phyloP scores from a whole-genome alignment of 2,113 vertebrate genomes.

The Holacanthus passer region DNA sequence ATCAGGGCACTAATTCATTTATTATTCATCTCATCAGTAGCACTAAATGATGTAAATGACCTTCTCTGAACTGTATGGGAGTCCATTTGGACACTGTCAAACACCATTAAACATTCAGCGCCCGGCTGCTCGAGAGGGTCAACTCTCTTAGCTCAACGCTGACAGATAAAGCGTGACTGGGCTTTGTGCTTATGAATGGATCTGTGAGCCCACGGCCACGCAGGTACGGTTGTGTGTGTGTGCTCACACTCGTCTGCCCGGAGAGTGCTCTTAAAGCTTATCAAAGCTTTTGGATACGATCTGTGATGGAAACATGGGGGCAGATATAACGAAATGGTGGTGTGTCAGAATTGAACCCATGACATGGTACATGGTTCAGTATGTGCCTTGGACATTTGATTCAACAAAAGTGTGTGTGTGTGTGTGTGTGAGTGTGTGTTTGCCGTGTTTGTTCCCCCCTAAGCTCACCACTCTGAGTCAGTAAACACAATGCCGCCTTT shows the following conservation, averaged over 20 bases:
- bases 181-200: conserved; percentile 37
- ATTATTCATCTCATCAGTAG: conserved; percentile 80
- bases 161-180: conserved; percentile 65
- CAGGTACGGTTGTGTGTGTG: conserved; percentile 22
- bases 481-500: conserved; percentile 78
- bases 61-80: conserved; percentile 75
- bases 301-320: background rate
- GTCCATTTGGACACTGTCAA: conserved; percentile 82
- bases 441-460: conserved; percentile 28
- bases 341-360: conserved; percentile 36
- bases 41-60: conserved; percentile 79
- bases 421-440: conserved; percentile 15
- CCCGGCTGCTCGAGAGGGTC: conserved; percentile 70
- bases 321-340: background rate
- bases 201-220: background rate
- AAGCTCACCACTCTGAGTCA: conserved; percentile 60
- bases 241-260: background rate
- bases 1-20: conserved; percentile 68
- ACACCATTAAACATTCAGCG: conserved; percentile 73
- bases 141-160: conserved; percentile 49
- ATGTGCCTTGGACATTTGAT: conserved; percentile 21
- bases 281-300: background rate
- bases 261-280: conserved; percentile 1
- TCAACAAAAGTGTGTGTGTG: conserved; percentile 43
- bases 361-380: conserved; percentile 23